Base-by-base conservation (phyloP, 2,797 vertebrate species). In the Pterois miles region DNA sequence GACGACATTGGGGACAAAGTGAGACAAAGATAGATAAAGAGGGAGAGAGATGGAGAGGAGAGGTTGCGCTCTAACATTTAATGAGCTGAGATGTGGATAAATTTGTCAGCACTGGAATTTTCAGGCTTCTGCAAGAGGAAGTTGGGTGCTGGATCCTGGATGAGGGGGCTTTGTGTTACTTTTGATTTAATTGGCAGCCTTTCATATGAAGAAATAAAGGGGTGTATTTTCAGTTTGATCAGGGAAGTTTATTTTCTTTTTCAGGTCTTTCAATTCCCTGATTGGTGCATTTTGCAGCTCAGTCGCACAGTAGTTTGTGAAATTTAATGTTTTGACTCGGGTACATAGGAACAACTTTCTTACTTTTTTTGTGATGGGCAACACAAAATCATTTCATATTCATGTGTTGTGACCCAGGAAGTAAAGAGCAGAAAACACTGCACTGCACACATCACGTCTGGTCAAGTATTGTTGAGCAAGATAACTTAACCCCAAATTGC, bases 161-260 rank as follows among this genome's bases (percentile, higher is more conserved):
- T 76, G 52, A 60, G 66, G 43, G 22, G 69, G 38, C 48, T 85
- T 74, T 88, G 66, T 74, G 9, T 76, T 84, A 81, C 85, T 83
- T 83, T 34, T 48, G 67, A 70, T 84, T 86, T 86, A 84, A 88
- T 88, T 82, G 83, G 64, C 74, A 53, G 53, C 34, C 18, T 27
- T 66, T 74, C 43, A 68, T 46, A 54, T 56, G 36, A 53, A 71
- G 31, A 82, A 85, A 65, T 60, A 56, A 34, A 64, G 22, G 65
- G 43, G 56, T 77, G 38, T 71, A n/a, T 78, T 81, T 80, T 33
- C 62, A 23, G 58, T 81, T 80, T 83, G 79, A 88, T 83, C 68
- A 59, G 36, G 34, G 34, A 71, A 60, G 23, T 65, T 27, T 43
- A 46, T 78, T 74, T 72, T 34, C 31, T 53, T 73, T 74, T 77